Percentiles rank a stretch among this genome's conserved stretches.
Evolutionary conservation across 1,140 invertebrate species (phyloP).

Genomic region (Dufourea novaeangliae): DNA sequence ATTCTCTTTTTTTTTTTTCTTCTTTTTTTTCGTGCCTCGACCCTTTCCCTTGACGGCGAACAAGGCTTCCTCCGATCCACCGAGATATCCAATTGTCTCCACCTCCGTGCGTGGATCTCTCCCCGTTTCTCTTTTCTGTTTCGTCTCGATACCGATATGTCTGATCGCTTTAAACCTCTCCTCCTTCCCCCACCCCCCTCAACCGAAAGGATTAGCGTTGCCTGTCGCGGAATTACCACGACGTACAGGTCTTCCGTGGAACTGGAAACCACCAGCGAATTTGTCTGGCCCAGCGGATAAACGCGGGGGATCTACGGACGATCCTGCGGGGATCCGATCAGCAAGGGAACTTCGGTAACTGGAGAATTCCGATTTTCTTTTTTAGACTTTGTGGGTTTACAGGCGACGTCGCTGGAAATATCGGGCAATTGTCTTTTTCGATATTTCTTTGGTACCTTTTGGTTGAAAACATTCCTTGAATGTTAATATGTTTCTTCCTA

Average conservation of each 20-base stretch:
- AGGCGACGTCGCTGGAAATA: not conserved
- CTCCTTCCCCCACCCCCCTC: too few species aligned
- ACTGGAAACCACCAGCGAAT: not conserved
- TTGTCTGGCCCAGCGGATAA: not conserved
- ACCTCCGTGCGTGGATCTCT: slow-evolving; percentile 17
- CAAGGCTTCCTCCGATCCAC: slow-evolving; percentile 17
- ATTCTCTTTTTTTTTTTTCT: not conserved
- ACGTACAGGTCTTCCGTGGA: not conserved
- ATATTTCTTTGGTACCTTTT: too few species aligned
- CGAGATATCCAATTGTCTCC: slow-evolving; percentile 38
- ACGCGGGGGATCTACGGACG: not conserved
- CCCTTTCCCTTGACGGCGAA: slow-evolving; percentile 13
- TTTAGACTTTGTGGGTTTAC: too few species aligned
- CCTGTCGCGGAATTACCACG: not conserved
- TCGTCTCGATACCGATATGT: not conserved
- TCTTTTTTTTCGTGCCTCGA: slow-evolving; percentile 1
- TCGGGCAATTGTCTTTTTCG: too few species aligned
- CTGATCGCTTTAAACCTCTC: slow-evolving; percentile 27
- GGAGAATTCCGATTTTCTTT: too few species aligned
- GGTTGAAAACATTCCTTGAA: too few species aligned
- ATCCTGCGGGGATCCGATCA: not conserved
- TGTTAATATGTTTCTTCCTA: too few species aligned
- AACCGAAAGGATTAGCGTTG: slow-evolving; percentile 13
- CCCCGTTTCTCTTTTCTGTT: not conserved
- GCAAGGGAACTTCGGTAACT: not conserved